Evolutionary conservation across 2,888 invertebrate genomes (phyloP).

Genomic region (Drosophila nigricruria): DNA sequence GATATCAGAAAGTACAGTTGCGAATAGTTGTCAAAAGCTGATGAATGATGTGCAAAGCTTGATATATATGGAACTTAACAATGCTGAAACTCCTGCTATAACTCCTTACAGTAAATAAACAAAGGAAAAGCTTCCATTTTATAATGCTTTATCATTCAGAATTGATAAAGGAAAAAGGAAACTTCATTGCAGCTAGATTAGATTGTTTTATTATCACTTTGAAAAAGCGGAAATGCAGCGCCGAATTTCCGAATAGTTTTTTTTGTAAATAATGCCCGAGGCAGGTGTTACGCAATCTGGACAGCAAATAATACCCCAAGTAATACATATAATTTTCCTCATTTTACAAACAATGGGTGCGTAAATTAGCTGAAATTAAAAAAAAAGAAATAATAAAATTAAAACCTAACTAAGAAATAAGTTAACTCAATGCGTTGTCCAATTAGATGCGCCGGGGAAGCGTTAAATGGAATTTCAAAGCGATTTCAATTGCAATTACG

Average conservation of each 20-base stretch:
- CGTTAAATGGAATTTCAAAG: constrained; percentile 51
- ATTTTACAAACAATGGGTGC: constrained; percentile 37
- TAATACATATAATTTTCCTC: constrained; percentile 47
- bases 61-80: neutral
- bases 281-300: constrained; percentile 29
- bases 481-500: constrained; percentile 45
- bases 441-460: constrained; percentile 58
- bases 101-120: neutral
- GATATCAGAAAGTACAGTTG: constrained; percentile 7
- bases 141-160: neutral
- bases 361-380: constrained; percentile 25
- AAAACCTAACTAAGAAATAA: constrained; percentile 1
- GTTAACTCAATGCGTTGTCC: constrained; percentile 26
- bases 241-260: constrained; percentile 21
- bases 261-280: neutral
- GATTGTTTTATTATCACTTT: neutral
- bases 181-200: neutral
- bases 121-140: neutral
- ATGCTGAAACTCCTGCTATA: neutral
- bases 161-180: neutral
- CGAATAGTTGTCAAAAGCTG: constrained; percentile 3
- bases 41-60: neutral
- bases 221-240: constrained; percentile 20
- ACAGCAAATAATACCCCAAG: constrained; percentile 16
- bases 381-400: neutral